Percentiles rank a stretch among this genome's conserved stretches.
phyloP scores from a whole-genome alignment of 2,113 vertebrate genomes.

The Poeciliopsis retropinna region DNA sequence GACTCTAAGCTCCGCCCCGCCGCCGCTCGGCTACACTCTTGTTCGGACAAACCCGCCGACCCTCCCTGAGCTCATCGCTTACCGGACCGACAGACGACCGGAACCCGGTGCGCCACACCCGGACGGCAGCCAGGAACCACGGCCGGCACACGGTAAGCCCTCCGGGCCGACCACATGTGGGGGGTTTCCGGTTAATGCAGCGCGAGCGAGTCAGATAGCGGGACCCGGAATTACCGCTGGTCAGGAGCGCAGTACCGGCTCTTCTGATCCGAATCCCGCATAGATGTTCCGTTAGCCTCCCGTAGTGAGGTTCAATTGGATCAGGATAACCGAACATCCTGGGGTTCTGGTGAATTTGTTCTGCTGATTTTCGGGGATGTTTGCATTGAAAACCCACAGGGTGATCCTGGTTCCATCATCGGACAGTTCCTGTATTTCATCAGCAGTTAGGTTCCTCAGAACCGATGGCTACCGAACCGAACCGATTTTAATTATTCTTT shows the following conservation, averaged over 20 bases:
- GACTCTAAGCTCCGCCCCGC: background rate
- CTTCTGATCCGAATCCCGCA: background rate
- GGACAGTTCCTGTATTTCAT: background rate
- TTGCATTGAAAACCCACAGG: background rate
- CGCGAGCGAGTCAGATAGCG: background rate
- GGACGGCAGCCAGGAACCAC: background rate
- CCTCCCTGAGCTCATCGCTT: background rate
- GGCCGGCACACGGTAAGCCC: background rate
- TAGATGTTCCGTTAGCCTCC: background rate
- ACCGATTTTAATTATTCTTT: no score
- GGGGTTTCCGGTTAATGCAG: background rate
- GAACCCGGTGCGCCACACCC: background rate
- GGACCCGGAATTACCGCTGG: conserved; percentile 6
- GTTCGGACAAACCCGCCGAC: background rate
- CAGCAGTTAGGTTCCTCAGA: no score
- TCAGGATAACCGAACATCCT: background rate
- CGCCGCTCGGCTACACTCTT: background rate
- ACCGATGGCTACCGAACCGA: no score
- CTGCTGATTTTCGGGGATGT: no score
- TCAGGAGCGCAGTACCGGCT: background rate
- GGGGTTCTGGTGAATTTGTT: background rate
- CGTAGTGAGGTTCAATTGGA: background rate
- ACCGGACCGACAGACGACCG: background rate
- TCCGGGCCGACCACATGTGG: background rate
- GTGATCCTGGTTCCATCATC: conserved; percentile 6